Percentiles rank a stretch among this genome's conserved stretches.
Conservation (phyloP, 1,140 invertebrate genomes). For the Pollicipes pollicipes region DNA sequence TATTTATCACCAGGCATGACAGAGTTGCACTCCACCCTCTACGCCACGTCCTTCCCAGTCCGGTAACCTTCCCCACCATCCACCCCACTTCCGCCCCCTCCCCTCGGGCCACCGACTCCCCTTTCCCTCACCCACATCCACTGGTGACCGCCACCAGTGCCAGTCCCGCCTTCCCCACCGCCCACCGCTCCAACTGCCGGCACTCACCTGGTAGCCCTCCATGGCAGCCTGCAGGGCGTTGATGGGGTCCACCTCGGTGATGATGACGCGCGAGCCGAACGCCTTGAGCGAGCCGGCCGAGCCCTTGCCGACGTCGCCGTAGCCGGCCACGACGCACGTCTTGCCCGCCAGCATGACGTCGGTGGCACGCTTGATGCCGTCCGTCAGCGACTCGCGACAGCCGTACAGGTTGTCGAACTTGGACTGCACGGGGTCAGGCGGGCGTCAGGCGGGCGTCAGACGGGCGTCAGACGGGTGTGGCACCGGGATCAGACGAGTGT, state of each 20-base stretch:
- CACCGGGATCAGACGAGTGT: too few relatives aligned
- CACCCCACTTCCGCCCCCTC: too few relatives aligned
- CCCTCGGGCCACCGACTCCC: too few relatives aligned
- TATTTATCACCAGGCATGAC: too few relatives aligned
- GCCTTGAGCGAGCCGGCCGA: conserved; percentile 87
- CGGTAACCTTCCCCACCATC: too few relatives aligned
- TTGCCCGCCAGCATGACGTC: conserved; percentile 98
- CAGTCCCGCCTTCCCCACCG: background rate
- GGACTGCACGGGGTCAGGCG: conserved; percentile 41
- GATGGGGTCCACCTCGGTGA: conserved; percentile 98
- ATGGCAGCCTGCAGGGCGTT: conserved; percentile 96
- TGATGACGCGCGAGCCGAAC: conserved; percentile 85
- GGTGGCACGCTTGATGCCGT: conserved; percentile 96
- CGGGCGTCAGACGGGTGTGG: too few relatives aligned
- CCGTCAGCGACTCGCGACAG: conserved; percentile 90
- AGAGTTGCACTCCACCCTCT: too few relatives aligned
- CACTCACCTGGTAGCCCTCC: conserved; percentile 73
- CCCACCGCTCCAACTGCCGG: too few relatives aligned
- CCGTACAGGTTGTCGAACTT: conserved; percentile 99
- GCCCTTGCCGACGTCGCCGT: conserved; percentile 98
- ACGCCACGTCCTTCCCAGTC: too few relatives aligned
- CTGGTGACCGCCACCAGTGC: too few relatives aligned
- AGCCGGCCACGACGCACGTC: conserved; percentile 91
- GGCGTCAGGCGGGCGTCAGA: too few relatives aligned
- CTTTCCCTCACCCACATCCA: too few relatives aligned